These are phyloP conservation scores for Bucco capensis DNA, from an alignment of 2,113 vertebrate genomes.

Conservation along the genomic window DNA sequence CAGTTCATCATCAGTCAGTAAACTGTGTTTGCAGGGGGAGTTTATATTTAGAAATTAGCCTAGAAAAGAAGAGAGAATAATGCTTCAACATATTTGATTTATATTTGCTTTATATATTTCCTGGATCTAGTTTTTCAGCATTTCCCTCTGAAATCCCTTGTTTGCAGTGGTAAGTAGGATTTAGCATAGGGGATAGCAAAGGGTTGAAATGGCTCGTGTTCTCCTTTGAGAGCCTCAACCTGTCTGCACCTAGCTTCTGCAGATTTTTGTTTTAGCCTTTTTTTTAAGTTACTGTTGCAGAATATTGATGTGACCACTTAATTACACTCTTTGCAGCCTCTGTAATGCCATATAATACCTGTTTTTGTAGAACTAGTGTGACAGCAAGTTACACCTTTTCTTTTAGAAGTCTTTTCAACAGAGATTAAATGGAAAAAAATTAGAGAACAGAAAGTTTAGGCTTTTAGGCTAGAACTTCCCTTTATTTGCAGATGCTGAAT, in stretches of 20 bases:
- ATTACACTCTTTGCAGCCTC: not conserved
- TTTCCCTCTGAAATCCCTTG: not conserved
- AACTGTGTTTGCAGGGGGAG: not conserved
- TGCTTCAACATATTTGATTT: not conserved
- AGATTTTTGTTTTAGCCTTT: not conserved
- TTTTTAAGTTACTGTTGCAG: not conserved
- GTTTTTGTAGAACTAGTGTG: not conserved
- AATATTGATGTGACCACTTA: not conserved
- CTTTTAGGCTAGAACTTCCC: not conserved
- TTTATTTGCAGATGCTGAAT: accelerated
- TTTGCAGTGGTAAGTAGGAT: not conserved
- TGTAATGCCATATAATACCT: not conserved
- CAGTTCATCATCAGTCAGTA: not conserved
- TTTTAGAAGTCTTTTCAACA: not conserved
- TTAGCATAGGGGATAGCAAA: not conserved
- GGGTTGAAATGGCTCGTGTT: not conserved
- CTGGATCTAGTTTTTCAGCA: not conserved
- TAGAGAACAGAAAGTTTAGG: not conserved
- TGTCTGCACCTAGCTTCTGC: not conserved
- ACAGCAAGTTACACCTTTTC: not conserved
- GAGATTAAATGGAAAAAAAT: not conserved
- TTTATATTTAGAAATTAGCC: not conserved
- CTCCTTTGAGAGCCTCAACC: not conserved
- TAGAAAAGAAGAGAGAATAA: not conserved
- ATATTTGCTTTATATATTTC: not conserved